Evolutionary conservation across 2,888 invertebrate genomes (phyloP), one percentile per base, ranked within the genome.

Genomic region (Cataglyphis albicans): DNA sequence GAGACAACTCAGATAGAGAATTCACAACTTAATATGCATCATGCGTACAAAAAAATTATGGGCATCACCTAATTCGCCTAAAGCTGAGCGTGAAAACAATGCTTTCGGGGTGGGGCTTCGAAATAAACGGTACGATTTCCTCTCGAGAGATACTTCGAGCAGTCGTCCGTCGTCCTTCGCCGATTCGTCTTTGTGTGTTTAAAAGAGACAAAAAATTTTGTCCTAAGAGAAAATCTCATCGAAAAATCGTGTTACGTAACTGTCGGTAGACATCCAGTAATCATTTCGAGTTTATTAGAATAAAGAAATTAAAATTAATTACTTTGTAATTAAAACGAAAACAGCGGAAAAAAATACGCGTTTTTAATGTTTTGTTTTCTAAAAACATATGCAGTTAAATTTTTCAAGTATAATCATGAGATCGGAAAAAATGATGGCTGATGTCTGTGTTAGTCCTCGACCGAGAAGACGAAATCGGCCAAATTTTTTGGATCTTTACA

Each of bases 401-500:
- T 59, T 7, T 41, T 41, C 38, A 25, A 32, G 52, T 38, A 61
- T 48, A 35, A 73, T 80, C 15, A 32, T 3, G 5, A 65, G 68
- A 15, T 73, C 67, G 25, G 63, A 41, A 32, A 76, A 75, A 59
- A 87, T 82, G 76, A 92, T 92, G 92, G 87, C 89, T 44, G 84
- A 87, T 67, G 90, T 92, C 72, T 90, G 87, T 64, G 90, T 90
- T 35, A 92, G 92, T 0, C 93, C 93, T 21, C 91, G 91, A 64
- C 89, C 90, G 38, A 90, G 91, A 78, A 90, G 93, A 82, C 91
- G 91, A 61, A 90, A 91, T 78, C 90, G 94, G 63, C 94, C 94
- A 55, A 91, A 88, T 67, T 93, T 94, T 88, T 90, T 94, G 84
- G 93, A 94, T 89, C 91, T 94, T 65, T 93, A 92, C 63, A 92